phyloP scores from a whole-genome alignment of 2,888 invertebrate genomes.

The Liodrosophila aerea region DNA sequence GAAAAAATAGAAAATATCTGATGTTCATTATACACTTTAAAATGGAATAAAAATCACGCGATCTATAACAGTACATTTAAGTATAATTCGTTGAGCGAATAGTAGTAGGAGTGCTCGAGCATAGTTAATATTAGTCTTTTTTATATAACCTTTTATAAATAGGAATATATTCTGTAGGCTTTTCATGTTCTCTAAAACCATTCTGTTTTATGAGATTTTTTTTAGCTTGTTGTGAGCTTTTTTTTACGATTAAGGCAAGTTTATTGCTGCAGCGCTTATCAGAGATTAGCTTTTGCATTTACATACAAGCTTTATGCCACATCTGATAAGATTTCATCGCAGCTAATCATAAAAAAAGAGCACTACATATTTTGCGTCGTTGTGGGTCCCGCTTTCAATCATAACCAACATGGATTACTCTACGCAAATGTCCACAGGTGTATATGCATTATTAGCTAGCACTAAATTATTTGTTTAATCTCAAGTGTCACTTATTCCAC shows the following conservation, averaged over 20 bases:
- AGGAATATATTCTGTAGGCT: too few species aligned
- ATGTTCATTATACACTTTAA: too few species aligned
- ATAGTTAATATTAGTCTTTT: too few species aligned
- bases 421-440: neutral
- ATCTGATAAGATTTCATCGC: conserved; percentile 39
- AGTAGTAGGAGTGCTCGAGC: neutral
- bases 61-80: conserved; percentile 21
- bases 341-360: conserved; percentile 12
- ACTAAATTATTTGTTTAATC: too few species aligned
- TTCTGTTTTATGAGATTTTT: conserved; percentile 51
- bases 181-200: too few species aligned
- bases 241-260: conserved; percentile 41
- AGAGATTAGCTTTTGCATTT: conserved; percentile 54
- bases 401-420: conserved; percentile 9
- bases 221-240: conserved; percentile 1
- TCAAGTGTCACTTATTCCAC: too few species aligned
- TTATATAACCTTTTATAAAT: too few species aligned
- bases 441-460: conserved; percentile 9
- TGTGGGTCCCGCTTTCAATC: conserved; percentile 8
- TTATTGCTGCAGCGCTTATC: conserved; percentile 68
- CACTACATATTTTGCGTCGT: conserved; percentile 19
- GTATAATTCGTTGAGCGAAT: neutral
- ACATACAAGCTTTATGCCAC: conserved; percentile 23
- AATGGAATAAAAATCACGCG: conserved; percentile 47
- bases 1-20: conserved; percentile 19